Evolutionary conservation across 2,797 vertebrate genomes (phyloP), one percentile per base, ranked within the genome.

Genomic region (Sparidentex hasta): DNA sequence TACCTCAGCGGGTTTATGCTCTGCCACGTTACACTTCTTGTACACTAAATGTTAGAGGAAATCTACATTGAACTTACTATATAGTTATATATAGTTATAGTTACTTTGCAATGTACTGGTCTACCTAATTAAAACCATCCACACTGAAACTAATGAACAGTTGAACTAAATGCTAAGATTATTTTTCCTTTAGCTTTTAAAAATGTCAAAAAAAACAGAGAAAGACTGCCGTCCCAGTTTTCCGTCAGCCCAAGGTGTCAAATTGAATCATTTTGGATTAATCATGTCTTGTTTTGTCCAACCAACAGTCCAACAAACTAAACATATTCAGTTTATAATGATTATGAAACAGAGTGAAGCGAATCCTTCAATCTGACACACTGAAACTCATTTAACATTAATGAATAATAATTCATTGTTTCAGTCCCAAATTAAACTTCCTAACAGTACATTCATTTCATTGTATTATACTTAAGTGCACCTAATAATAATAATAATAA

Each of bases 131-230:
- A 29, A 74, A 50, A 65, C 25, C 18, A 50, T 68, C 67, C 21
- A 7, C 6, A 33, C 6, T 33, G 33, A 33, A 33, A 27, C 43
- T 51, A 25, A 50, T 62, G 4, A 54, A 78, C 71, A 70, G 51
- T 43, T 44, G 51, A 23, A 9, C 52, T 3, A 58, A 65, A 44
- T 54, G 47, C 54, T 3, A 23, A 21, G 13, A 27, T 20, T n/a
- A 25, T 55, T 64, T 29, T 50, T 62, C 13, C 2, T 21, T 71
- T 64, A 63, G 51, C 11, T 33, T 77, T 77, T 8, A 27, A 72
- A 71, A 58, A 29, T 66, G 33, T 33, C 33, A 2, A 33, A 5
- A 44, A 71, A 71, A 71, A 48, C 17, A 41, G 14, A n/a, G 4
- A 13, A 23, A 18, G 17, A 27, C 44, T 47, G 57, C 4, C 17